These are phyloP conservation scores for Lysandra bellargus DNA, from an alignment of 2,888 invertebrate species.

Conservation along the genomic window DNA sequence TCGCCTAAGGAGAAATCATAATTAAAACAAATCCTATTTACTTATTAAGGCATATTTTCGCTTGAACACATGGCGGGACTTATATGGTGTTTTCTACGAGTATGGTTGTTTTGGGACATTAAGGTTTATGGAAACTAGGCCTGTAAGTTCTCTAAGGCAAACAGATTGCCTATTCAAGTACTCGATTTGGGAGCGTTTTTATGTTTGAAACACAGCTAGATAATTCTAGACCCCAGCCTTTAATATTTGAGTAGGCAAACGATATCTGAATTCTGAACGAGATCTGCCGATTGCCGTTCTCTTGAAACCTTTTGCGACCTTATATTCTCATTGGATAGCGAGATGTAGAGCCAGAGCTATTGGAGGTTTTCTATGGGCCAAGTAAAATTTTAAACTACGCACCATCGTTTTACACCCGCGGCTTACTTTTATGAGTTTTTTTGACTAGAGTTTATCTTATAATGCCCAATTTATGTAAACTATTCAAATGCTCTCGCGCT, in stretches of 20 bases:
- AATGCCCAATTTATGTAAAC: too few relatives aligned
- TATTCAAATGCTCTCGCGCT: too few relatives aligned
- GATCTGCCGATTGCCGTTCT: too few relatives aligned
- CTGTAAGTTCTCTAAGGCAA: not conserved
- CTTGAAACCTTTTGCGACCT: not conserved
- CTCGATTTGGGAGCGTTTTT: not conserved
- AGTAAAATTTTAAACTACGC: too few relatives aligned
- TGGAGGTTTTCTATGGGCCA: too few relatives aligned
- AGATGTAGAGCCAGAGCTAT: too few relatives aligned
- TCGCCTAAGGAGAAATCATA: conserved; percentile 41
- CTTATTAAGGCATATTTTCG: conserved; percentile 25
- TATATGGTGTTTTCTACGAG: not conserved
- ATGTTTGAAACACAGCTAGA: not conserved
- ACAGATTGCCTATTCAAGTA: not conserved
- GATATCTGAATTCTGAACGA: not conserved
- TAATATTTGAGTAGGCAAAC: not conserved
- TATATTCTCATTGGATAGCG: not conserved
- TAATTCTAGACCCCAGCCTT: not conserved
- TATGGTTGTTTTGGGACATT: not conserved
- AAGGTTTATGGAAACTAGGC: not conserved
- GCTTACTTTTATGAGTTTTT: too few relatives aligned
- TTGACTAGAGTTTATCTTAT: too few relatives aligned
- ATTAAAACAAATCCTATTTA: conserved; percentile 38
- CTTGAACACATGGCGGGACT: not conserved
- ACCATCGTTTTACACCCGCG: too few relatives aligned